Evolutionary conservation across 2,797 vertebrate species (phyloP).

Genomic region (Antennarius maculatus): DNA sequence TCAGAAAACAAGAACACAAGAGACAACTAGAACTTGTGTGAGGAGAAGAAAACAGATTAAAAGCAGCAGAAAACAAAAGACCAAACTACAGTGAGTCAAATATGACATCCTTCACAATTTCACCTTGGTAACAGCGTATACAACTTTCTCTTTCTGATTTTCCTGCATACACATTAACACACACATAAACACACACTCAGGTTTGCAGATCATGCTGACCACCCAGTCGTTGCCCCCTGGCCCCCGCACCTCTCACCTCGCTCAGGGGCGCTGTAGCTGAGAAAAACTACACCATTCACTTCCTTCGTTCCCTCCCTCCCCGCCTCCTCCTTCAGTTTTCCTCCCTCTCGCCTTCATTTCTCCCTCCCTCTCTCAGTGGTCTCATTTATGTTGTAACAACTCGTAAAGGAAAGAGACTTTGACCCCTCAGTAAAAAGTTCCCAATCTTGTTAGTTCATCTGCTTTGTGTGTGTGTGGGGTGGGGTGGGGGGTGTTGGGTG

Average conservation of each 20-base stretch:
- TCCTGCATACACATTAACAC: slow-evolving; percentile 60
- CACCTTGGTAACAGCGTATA: slow-evolving; percentile 49
- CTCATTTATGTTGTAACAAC: slow-evolving; percentile 84
- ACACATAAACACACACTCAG: slow-evolving; percentile 67
- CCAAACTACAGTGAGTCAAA: slow-evolving; percentile 57
- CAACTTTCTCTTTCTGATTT: slow-evolving; percentile 54
- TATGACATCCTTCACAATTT: slow-evolving; percentile 65
- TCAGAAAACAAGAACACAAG: slow-evolving; percentile 74
- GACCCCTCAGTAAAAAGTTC: slow-evolving; percentile 76
- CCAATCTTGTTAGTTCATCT: slow-evolving; percentile 60
- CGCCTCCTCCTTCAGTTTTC: slow-evolving; percentile 15
- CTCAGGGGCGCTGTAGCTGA: slow-evolving; percentile 71
- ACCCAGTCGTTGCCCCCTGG: slow-evolving; percentile 77
- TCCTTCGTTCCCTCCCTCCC: slow-evolving; percentile 49
- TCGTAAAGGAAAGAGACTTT: slow-evolving; percentile 85
- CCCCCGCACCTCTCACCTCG: slow-evolving; percentile 78
- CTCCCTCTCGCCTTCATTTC: slow-evolving; percentile 42
- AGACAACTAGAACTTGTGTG: slow-evolving; percentile 56
- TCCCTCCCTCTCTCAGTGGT: slow-evolving; percentile 62
- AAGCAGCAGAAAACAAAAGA: slow-evolving; percentile 41
- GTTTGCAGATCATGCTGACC: slow-evolving; percentile 69
- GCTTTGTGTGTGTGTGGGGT: slow-evolving; percentile 13
- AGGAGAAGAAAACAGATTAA: slow-evolving; percentile 51
- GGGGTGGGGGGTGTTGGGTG: slow-evolving; percentile 35
- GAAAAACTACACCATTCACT: slow-evolving; percentile 80